Percentiles rank a stretch among this genome's conserved stretches.
Evolutionary conservation across 2,113 vertebrate species (phyloP).

Genomic region (Ailuropoda melanoleuca): DNA sequence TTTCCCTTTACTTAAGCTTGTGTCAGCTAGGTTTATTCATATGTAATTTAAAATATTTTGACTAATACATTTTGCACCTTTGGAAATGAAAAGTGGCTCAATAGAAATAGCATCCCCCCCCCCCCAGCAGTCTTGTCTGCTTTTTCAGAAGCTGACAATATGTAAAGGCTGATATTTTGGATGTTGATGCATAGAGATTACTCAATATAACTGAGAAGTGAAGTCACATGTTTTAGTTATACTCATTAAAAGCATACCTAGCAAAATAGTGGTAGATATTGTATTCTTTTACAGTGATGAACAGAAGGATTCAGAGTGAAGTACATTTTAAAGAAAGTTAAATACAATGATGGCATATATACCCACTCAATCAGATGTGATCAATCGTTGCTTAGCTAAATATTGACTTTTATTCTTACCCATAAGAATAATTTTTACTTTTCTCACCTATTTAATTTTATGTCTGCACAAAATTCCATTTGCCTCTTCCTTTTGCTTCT

Average conservation of each 20-base stretch:
- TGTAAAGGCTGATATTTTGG: not conserved
- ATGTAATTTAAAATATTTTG: not conserved
- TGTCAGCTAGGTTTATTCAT: not conserved
- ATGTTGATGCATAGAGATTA: not conserved
- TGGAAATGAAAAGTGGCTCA: not conserved
- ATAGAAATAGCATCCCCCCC: not conserved
- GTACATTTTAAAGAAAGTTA: not conserved
- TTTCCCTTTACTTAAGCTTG: not conserved
- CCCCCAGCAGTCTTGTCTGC: not conserved
- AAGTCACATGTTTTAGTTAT: not conserved
- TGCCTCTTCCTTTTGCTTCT: conserved; percentile 24
- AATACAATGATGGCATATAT: not conserved
- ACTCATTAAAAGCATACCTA: not conserved
- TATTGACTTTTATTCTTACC: conserved; percentile 24
- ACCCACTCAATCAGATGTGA: conserved; percentile 13
- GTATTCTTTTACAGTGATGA: not conserved
- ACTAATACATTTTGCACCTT: not conserved
- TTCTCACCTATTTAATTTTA: conserved; percentile 50
- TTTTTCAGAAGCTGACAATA: not conserved
- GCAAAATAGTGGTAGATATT: not conserved
- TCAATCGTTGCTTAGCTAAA: conserved; percentile 43
- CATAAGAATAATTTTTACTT: conserved; percentile 25
- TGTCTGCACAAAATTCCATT: not conserved
- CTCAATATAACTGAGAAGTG: not conserved
- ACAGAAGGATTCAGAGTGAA: not conserved